Evolutionary conservation across 1,140 invertebrate species (phyloP).

Genomic region (Holcopasites calliopsidis): DNA sequence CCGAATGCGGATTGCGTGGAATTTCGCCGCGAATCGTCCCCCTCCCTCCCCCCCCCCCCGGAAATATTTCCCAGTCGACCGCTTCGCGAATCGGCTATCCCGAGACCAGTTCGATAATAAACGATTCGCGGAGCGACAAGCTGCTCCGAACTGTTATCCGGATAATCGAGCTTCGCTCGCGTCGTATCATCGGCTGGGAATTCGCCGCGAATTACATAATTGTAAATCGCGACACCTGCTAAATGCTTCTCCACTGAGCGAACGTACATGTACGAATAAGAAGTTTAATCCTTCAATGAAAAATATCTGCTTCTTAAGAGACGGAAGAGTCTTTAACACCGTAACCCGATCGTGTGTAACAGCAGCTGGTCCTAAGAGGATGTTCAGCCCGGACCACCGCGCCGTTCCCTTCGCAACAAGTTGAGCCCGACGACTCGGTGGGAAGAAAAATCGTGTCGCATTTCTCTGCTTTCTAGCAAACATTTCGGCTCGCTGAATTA

Average conservation of each 20-base stretch:
- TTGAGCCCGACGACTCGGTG: background rate
- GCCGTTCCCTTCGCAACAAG: background rate
- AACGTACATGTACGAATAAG: too few species aligned
- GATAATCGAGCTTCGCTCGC: slow-evolving; percentile 11
- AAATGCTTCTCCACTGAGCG: too few species aligned
- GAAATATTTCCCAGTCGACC: slow-evolving; percentile 5
- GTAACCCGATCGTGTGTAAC: background rate
- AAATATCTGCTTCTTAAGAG: background rate
- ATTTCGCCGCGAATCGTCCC: background rate
- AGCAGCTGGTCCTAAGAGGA: background rate
- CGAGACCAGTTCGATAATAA: background rate
- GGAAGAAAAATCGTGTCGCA: too few species aligned
- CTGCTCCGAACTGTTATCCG: slow-evolving; percentile 6
- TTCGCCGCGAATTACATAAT: background rate
- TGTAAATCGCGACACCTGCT: too few species aligned
- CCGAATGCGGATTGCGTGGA: background rate
- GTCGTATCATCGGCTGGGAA: background rate
- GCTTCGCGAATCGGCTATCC: slow-evolving; percentile 4
- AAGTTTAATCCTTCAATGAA: background rate
- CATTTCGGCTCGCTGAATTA: background rate
- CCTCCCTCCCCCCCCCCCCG: background rate
- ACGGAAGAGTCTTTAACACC: background rate
- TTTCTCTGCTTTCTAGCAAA: too few species aligned
- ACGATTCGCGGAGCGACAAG: slow-evolving; percentile 2
- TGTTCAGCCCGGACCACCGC: background rate